phyloP scores from a whole-genome alignment of 1,140 invertebrate species.

The Drosophila punjabiensis region DNA sequence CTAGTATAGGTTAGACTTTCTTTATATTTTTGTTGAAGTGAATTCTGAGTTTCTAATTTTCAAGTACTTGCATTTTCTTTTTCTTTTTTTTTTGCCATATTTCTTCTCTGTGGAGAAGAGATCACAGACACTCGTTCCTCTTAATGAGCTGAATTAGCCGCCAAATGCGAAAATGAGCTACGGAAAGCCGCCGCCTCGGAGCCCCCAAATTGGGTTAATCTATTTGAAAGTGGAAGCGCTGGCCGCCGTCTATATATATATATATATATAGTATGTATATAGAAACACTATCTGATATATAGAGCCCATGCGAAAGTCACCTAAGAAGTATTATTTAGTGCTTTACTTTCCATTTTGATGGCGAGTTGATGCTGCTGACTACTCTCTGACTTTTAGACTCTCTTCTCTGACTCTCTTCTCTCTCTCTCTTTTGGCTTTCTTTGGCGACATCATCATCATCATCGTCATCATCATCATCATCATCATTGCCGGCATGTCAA shows the following conservation, averaged over 20 bases:
- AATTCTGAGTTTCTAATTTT: constrained; percentile 7
- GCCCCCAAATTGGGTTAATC: constrained; percentile 76
- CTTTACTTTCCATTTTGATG: constrained; percentile 54
- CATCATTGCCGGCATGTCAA: constrained; percentile 14
- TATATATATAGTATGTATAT: background rate
- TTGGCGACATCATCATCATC: constrained; percentile 10
- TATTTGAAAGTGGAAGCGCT: constrained; percentile 73
- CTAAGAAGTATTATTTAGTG: constrained; percentile 40
- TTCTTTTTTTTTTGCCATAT: background rate
- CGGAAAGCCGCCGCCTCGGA: constrained; percentile 63
- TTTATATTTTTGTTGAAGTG: background rate
- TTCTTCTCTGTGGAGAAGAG: background rate
- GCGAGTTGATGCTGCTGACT: constrained; percentile 11
- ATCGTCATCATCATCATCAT: constrained; percentile 14
- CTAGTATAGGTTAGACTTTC: background rate
- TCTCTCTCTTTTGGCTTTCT: too few species aligned
- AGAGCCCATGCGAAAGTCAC: constrained; percentile 33
- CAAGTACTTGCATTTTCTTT: constrained; percentile 7
- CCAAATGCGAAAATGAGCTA: constrained; percentile 60
- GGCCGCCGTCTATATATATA: background rate
- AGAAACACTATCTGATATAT: constrained; percentile 4
- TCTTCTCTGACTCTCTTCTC: constrained; percentile 3
- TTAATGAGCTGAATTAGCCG: constrained; percentile 60
- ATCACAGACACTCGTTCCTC: constrained; percentile 24
- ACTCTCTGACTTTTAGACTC: background rate